Evolutionary conservation across 2,113 vertebrate genomes (phyloP).

Genomic region (Labeo rohita): DNA sequence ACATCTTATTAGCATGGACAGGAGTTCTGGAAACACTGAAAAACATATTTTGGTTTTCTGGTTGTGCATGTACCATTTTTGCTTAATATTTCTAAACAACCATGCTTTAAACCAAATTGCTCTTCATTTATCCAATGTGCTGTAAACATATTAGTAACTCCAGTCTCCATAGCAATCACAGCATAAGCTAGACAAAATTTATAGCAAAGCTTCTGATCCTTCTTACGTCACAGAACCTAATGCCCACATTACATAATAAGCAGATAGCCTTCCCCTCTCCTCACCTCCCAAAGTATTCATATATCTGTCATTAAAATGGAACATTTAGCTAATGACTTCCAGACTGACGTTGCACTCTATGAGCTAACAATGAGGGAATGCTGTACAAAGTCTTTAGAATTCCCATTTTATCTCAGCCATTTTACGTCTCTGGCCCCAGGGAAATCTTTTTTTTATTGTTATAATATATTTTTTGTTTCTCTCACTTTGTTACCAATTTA

Average conservation of each 20-base stretch:
- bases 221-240: conserved; percentile 22
- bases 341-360: conserved; percentile 43
- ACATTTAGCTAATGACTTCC: conserved; percentile 51
- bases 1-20: background rate
- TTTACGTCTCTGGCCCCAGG: conserved; percentile 36
- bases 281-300: conserved; percentile 50
- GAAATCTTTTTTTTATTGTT: conserved; percentile 46
- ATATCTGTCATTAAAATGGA: conserved; percentile 46
- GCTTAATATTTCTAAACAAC: background rate
- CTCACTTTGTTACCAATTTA: conserved; percentile 43
- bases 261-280: conserved; percentile 29
- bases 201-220: conserved; percentile 14
- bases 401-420: conserved; percentile 37
- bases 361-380: conserved; percentile 43
- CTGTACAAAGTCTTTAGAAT: conserved; percentile 25
- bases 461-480: conserved; percentile 45
- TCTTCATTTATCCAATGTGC: background rate
- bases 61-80: background rate
- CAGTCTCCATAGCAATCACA: background rate
- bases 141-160: background rate
- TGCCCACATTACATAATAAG: conserved; percentile 50
- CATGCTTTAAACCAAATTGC: background rate
- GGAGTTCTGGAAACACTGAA: background rate
- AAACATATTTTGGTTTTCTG: background rate
- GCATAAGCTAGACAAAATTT: background rate